Conservation (phyloP, 2,797 vertebrate genomes). For the Leptoclinus maculatus region DNA sequence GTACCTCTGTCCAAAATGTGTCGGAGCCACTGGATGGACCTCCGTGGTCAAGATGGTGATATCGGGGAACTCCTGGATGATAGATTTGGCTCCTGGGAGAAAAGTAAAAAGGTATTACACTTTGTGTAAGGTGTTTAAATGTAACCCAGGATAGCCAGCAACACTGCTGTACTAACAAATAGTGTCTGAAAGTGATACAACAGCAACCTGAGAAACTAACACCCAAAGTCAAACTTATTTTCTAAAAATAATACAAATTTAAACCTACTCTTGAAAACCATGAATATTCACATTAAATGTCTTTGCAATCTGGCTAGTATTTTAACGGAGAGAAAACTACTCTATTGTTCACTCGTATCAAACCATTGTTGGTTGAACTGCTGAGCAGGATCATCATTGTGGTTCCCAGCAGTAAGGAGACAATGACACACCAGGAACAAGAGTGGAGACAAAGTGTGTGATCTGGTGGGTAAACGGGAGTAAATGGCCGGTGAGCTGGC, state of each 20-base stretch:
- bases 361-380: background rate
- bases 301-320: background rate
- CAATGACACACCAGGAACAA: conserved; percentile 2
- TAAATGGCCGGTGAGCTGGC: conserved; percentile 2
- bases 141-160: background rate
- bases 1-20: conserved; percentile 97
- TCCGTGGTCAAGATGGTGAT: conserved; percentile 98
- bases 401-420: conserved; percentile 20
- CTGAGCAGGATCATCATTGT: background rate
- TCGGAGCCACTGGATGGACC: conserved; percentile 95
- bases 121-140: background rate
- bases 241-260: background rate
- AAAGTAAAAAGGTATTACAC: conserved; percentile 12
- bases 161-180: background rate
- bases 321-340: background rate
- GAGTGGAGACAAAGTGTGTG: conserved; percentile 5
- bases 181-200: background rate
- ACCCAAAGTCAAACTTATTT: background rate
- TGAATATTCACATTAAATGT: conserved; percentile 22
- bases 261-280: conserved; percentile 12
- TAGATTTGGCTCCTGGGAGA: conserved; percentile 94
- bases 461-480: conserved; percentile 36
- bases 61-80: conserved; percentile 98
- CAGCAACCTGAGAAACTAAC: background rate
- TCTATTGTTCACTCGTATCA: background rate